phyloP scores from a whole-genome alignment of 2,113 vertebrate genomes.

The Brachypteracias leptosomus region DNA sequence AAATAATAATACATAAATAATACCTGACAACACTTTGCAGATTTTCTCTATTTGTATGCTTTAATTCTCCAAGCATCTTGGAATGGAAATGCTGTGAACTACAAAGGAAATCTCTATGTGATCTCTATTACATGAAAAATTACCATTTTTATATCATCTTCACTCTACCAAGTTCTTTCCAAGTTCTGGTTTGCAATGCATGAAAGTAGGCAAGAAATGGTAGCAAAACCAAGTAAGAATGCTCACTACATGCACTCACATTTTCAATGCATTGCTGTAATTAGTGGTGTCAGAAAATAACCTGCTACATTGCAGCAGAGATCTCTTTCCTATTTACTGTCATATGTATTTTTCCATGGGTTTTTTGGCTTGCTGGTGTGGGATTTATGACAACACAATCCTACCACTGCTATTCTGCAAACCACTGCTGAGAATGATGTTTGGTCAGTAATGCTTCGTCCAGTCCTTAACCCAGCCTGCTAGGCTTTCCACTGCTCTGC shows the following conservation, averaged over 20 bases:
- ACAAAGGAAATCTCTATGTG: slow-evolving; percentile 63
- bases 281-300: slow-evolving; percentile 52
- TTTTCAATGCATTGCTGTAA: slow-evolving; percentile 45
- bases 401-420: background rate
- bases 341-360: background rate
- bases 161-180: slow-evolving; percentile 36
- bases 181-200: slow-evolving; percentile 55
- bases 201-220: slow-evolving; percentile 47
- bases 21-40: slow-evolving; percentile 65
- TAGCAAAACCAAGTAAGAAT: slow-evolving; percentile 43
- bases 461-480: background rate
- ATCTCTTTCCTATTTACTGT: background rate
- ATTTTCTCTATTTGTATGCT: slow-evolving; percentile 60
- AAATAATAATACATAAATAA: slow-evolving; percentile 78
- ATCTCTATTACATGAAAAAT: slow-evolving; percentile 64
- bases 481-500: accelerated
- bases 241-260: background rate
- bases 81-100: slow-evolving; percentile 55
- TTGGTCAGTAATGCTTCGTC: background rate
- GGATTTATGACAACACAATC: background rate
- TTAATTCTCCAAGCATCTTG: slow-evolving; percentile 64
- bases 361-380: background rate
- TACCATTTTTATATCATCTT: slow-evolving; percentile 59
- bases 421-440: background rate
- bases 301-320: slow-evolving; percentile 35